These are phyloP conservation scores for Liparis tanakae DNA, from an alignment of 2,797 vertebrate species.

Conservation along the genomic window DNA sequence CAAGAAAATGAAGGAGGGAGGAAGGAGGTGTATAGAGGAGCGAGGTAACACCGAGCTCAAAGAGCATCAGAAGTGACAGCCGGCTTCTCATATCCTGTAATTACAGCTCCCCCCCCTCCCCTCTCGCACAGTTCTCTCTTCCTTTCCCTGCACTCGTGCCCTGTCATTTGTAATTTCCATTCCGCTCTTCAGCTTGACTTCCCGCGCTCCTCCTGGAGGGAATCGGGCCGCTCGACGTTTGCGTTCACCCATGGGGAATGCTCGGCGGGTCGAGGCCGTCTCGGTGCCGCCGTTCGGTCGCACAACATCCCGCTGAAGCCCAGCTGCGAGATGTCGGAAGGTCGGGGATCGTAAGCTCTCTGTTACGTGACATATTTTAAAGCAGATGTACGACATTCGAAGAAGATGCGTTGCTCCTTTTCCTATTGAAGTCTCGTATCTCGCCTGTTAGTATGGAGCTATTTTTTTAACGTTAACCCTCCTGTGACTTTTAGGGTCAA, in stretches of 20 bases:
- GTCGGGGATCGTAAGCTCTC: not conserved
- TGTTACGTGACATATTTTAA: not conserved
- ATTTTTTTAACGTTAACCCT: too few species aligned
- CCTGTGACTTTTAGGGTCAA: too few species aligned
- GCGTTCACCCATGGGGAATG: conserved; percentile 22
- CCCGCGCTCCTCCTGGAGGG: conserved; percentile 21
- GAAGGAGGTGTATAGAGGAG: conserved; percentile 4
- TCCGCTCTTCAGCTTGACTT: not conserved
- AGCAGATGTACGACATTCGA: not conserved
- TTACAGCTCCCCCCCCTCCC: conserved; percentile 38
- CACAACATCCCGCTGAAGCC: not conserved
- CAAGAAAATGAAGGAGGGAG: not conserved
- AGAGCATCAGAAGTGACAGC: conserved; percentile 46
- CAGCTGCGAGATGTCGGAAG: not conserved
- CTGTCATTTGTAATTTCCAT: conserved; percentile 55
- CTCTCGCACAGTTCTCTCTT: not conserved
- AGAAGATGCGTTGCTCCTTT: not conserved
- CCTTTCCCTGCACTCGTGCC: conserved; percentile 5
- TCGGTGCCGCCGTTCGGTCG: conserved; percentile 29
- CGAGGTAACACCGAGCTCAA: not conserved
- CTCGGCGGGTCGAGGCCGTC: conserved; percentile 20
- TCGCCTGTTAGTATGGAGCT: not conserved
- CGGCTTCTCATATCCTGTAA: conserved; percentile 54
- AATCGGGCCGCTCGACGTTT: conserved; percentile 46
- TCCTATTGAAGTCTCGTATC: not conserved